Percentiles rank a stretch among this genome's conserved stretches.
Conservation (phyloP, 2,888 invertebrate genomes). For the Metopia argyrocephala region DNA sequence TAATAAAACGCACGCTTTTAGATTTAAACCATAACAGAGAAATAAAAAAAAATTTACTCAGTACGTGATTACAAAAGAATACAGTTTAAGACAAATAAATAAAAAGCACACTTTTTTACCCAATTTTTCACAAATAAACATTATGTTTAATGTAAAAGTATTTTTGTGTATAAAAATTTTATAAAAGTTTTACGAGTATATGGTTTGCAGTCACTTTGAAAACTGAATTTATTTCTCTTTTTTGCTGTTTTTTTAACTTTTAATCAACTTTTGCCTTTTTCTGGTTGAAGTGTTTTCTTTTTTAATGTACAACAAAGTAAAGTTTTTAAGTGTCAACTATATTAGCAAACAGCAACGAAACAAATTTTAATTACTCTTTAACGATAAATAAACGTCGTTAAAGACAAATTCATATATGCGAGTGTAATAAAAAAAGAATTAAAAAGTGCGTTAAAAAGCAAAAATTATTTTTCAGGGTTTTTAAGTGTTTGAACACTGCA, state of each 20-base stretch:
- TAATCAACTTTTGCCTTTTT: neutral
- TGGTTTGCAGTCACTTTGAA: too few species aligned
- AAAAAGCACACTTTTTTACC: neutral
- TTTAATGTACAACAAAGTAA: neutral
- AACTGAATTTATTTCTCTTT: too few species aligned
- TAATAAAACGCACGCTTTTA: conserved; percentile 19
- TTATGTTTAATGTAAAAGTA: neutral
- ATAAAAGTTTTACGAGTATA: too few species aligned
- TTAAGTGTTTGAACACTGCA: too few species aligned
- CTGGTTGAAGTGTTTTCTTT: neutral
- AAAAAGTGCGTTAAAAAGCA: neutral
- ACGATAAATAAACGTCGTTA: neutral
- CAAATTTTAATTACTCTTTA: neutral
- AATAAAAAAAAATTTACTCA: neutral
- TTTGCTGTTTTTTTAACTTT: neutral
- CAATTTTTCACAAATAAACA: neutral
- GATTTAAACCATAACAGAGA: neutral
- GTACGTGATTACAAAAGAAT: conserved; percentile 22
- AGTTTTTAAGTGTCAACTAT: neutral
- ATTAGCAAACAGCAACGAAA: neutral
- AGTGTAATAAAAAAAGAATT: neutral
- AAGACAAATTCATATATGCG: neutral
- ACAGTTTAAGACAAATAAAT: conserved; percentile 5
- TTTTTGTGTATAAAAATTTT: neutral
- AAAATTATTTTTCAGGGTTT: too few species aligned